Percentiles rank a stretch among this genome's conserved stretches.
Conservation (phyloP, 2,888 invertebrate species). For the Macrosiphum euphorbiae region DNA sequence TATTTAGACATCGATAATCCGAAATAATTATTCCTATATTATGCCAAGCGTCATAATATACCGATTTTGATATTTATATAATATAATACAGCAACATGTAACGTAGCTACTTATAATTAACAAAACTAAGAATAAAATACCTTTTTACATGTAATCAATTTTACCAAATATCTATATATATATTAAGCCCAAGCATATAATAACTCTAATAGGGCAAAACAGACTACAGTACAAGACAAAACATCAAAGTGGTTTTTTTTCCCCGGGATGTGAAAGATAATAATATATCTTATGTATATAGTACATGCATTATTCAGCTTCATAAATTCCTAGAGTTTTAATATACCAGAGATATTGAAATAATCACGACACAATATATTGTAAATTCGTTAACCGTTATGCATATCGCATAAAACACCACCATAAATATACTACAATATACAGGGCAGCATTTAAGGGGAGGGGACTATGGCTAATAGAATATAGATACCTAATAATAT, state of each 20-base stretch:
- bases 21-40: background rate
- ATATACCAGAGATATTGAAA: background rate
- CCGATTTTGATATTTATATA: background rate
- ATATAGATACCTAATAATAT: too few relatives aligned
- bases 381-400: background rate
- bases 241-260: conserved; percentile 21
- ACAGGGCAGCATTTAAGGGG: background rate
- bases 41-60: background rate
- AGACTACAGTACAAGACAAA: background rate
- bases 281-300: background rate
- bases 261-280: background rate
- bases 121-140: background rate
- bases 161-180: background rate
- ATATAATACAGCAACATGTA: background rate
- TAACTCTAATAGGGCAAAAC: conserved; percentile 7
- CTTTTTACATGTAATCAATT: background rate
- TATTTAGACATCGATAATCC: background rate
- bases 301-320: background rate
- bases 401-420: background rate
- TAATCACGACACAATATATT: background rate
- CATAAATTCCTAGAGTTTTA: background rate
- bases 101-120: background rate
- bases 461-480: too few relatives aligned
- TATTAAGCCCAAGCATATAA: background rate
- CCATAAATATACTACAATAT: background rate